These are phyloP conservation scores for Ridgeia piscesae DNA, from an alignment of 1,140 invertebrate species.

Conservation along the genomic window DNA sequence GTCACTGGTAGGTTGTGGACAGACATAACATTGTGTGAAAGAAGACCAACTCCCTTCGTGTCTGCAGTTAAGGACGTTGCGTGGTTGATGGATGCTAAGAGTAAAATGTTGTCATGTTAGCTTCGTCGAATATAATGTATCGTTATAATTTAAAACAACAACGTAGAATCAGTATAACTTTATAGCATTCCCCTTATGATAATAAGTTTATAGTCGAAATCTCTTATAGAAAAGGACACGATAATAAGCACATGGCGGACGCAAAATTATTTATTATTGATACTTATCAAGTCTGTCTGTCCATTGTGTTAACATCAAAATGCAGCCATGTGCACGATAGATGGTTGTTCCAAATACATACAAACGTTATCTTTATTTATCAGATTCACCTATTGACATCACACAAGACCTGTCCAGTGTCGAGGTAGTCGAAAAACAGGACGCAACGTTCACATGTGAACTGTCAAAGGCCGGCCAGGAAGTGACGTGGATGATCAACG, in stretches of 20 bases:
- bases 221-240: neutral
- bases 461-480: constrained; percentile 71
- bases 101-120: neutral
- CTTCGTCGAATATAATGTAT: neutral
- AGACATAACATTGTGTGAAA: too few relatives aligned
- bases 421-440: constrained; percentile 27
- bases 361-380: neutral
- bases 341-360: neutral
- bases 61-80: neutral
- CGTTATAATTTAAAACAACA: neutral
- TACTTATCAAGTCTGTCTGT: neutral
- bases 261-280: too few relatives aligned
- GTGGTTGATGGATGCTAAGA: neutral
- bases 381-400: constrained; percentile 28
- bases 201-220: neutral
- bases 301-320: neutral
- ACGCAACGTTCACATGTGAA: constrained; percentile 31
- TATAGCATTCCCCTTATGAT: neutral
- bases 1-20: constrained; percentile 15
- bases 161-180: neutral
- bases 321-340: neutral
- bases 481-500: constrained; percentile 83
- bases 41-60: neutral
- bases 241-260: neutral
- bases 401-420: constrained; percentile 28